These are phyloP conservation scores for Caranx melampygus DNA, from an alignment of 2,113 vertebrate genomes.

Conservation along the genomic window DNA sequence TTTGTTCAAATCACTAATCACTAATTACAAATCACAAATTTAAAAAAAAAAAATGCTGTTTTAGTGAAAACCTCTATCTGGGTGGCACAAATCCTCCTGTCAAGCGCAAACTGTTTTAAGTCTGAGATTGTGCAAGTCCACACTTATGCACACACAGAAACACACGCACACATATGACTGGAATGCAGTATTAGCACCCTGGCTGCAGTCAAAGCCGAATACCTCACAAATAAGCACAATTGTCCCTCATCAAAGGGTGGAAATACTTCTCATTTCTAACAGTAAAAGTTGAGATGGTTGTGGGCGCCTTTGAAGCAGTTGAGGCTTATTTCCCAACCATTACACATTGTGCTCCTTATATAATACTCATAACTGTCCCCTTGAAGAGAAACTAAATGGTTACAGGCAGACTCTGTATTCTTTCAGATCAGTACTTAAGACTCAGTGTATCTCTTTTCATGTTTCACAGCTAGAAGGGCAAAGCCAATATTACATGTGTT, in stretches of 20 bases:
- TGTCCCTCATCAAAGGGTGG: constrained; percentile 32
- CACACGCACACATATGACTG: constrained; percentile 2
- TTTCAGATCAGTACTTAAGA: neutral
- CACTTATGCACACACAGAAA: constrained; percentile 5
- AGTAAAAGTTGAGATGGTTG: neutral
- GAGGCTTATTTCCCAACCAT: neutral
- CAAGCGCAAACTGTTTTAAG: constrained; percentile 32
- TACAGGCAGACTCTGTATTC: neutral
- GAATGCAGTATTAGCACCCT: constrained; percentile 51
- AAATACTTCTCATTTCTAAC: constrained; percentile 40
- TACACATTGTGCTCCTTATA: neutral
- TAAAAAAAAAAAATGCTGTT: constrained; percentile 38
- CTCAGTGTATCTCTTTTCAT: neutral
- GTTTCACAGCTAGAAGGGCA: constrained; percentile 1
- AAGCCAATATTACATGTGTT: constrained; percentile 7
- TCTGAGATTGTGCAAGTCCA: constrained; percentile 30
- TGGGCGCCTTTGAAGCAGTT: neutral
- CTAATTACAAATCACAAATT: too few species aligned
- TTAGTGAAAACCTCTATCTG: constrained; percentile 54
- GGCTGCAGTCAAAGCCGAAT: constrained; percentile 36
- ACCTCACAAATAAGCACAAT: constrained; percentile 43
- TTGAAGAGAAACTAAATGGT: neutral
- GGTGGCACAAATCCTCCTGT: constrained; percentile 49
- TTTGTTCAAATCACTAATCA: neutral
- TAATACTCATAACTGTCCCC: neutral